Base-by-base conservation (phyloP, 1,140 invertebrate species). In the Dysdera silvatica region DNA sequence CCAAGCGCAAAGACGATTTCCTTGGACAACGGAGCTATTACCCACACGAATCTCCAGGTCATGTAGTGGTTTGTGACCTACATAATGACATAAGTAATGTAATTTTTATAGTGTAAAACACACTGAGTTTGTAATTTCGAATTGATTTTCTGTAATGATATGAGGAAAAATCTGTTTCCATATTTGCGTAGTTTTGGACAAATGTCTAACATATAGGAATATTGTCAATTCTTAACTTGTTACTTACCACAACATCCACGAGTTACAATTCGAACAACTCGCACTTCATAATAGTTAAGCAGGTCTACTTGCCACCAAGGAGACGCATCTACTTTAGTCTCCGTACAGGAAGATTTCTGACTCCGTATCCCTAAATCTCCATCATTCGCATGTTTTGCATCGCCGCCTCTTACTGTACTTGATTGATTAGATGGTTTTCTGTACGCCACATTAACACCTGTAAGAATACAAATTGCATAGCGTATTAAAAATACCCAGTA, bases 271-370 rank as follows among this genome's bases (percentile, higher is more conserved):
- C 88, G 77, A 12, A 95, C 86, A 12, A 89, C 87, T 71, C 86
- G 84, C 33, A 94, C 84, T 14, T 89, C 81, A 72, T 91, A 91
- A 14, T 88, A 82, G 45, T 85, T 80, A 7, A 95, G 79, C 16
- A 95, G 77, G 73, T 95, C 87, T 0, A 93, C 89, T 64, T 85
- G 84, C 91, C 91, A 94, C 88, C 89, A 93, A 0, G 90, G 90
- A n/a, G 88, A 90, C n/a, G 35, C 48, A 71, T 94, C 90, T 56
- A 85, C 84, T 70, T 88, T 85, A 0, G 90, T 95, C 76, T 93
- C 89, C 0, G 88, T 89, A 74, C 91, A 94, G 59, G 86, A 78
- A 70, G 87, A 86, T 1, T 87, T 87, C 70, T 92, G 89, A 70
- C 91, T 88, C 56, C 91, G 85, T 0, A 86, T 88, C 64, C 82